These are phyloP conservation scores for Ispidina picta DNA, from an alignment of 2,797 vertebrate species.

Conservation along the genomic window DNA sequence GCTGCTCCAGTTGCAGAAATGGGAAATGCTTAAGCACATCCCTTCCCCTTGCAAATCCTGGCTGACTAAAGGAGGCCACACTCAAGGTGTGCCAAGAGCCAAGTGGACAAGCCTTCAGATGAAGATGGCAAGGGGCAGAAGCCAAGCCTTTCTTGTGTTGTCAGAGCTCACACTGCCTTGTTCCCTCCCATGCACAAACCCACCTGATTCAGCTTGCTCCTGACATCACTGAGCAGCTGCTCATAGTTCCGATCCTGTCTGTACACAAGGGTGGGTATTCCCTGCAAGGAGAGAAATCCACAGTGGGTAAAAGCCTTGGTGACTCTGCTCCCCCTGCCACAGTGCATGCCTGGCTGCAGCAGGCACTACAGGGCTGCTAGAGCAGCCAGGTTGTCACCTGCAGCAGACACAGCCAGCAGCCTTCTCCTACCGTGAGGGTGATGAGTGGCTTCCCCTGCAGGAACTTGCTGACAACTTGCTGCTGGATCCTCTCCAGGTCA, in stretches of 20 bases:
- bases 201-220: constrained; percentile 86
- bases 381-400: not conserved
- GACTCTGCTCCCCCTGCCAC: not conserved
- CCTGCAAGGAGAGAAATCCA: constrained; percentile 76
- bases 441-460: constrained; percentile 92
- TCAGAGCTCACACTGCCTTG: not conserved
- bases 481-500: constrained; percentile 90
- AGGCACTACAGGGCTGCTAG: not conserved
- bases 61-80: not conserved
- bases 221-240: constrained; percentile 85
- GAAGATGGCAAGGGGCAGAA: not conserved
- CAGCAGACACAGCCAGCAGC: not conserved
- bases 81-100: not conserved
- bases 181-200: constrained; percentile 23
- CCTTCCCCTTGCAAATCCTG: not conserved
- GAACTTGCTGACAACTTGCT: constrained; percentile 88
- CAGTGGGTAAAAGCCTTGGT: not conserved
- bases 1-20: not conserved
- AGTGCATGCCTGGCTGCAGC: not conserved
- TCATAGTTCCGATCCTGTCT: constrained; percentile 91
- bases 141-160: not conserved
- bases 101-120: not conserved
- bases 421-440: constrained; percentile 79
- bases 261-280: constrained; percentile 89
- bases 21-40: not conserved